Percentiles rank a stretch among this genome's conserved stretches.
phyloP scores from a whole-genome alignment of 2,797 vertebrate species.

The Myripristis jacobus region DNA sequence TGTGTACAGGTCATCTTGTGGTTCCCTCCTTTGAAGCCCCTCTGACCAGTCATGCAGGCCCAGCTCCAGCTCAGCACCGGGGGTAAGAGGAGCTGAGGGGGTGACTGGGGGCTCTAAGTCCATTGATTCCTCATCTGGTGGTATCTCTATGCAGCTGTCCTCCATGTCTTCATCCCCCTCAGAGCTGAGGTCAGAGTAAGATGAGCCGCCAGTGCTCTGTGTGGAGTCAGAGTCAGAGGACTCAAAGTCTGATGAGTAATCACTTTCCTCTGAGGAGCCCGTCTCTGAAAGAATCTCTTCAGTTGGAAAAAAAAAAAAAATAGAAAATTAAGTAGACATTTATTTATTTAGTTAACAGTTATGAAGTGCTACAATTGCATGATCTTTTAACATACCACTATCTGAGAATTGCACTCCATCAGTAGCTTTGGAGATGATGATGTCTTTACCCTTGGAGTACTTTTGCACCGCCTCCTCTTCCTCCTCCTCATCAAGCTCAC shows the following conservation, averaged over 20 bases:
- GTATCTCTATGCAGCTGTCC: constrained; percentile 72
- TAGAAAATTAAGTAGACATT: neutral
- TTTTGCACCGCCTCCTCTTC: constrained; percentile 43
- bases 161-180: constrained; percentile 80
- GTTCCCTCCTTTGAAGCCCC: constrained; percentile 60
- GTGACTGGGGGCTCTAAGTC: constrained; percentile 72
- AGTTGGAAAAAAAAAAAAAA: constrained; percentile 49
- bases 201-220: constrained; percentile 68
- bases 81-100: constrained; percentile 71
- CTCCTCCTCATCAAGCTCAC: constrained; percentile 30
- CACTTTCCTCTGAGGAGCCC: constrained; percentile 85
- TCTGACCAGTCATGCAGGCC: constrained; percentile 68
- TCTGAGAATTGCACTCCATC: constrained; percentile 82
- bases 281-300: constrained; percentile 80
- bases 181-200: constrained; percentile 83
- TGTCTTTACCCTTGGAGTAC: constrained; percentile 68
- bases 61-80: constrained; percentile 78
- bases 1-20: constrained; percentile 44
- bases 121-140: constrained; percentile 80
- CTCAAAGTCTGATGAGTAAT: constrained; percentile 82
- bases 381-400: constrained; percentile 76
- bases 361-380: neutral
- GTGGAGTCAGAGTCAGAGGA: constrained; percentile 59
- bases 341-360: neutral
- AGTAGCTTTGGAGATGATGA: constrained; percentile 64